A percentile compares a stretch with the other conserved stretches of the same genome.
phyloP scores from a whole-genome alignment of 2,888 invertebrate genomes.

The Barypeithes pellucidus region DNA sequence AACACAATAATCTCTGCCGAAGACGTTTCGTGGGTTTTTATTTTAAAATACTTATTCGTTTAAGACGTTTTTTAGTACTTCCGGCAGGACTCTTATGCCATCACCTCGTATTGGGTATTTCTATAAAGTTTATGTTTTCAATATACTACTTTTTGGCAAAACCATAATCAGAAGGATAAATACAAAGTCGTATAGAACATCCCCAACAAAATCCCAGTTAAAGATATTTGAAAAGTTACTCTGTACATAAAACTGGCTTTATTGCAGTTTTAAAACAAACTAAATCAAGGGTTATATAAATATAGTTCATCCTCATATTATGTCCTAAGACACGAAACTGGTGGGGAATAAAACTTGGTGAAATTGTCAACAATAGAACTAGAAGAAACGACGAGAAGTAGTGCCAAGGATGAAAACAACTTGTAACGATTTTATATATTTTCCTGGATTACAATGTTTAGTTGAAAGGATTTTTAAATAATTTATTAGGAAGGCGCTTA shows the following conservation, averaged over 20 bases:
- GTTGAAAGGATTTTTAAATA: neutral
- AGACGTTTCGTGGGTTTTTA: constrained; percentile 30
- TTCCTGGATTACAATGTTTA: constrained; percentile 3
- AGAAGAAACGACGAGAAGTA: constrained; percentile 1
- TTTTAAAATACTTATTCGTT: constrained; percentile 10
- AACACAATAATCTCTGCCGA: constrained; percentile 29
- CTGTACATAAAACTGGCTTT: constrained; percentile 16
- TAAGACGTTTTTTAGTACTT: no score
- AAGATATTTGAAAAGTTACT: constrained; percentile 24
- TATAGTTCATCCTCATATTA: constrained; percentile 16
- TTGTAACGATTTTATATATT: neutral
- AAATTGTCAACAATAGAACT: constrained; percentile 11
- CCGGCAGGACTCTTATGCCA: no score
- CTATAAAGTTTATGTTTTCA: neutral
- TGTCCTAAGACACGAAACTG: constrained; percentile 12
- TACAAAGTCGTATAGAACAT: neutral
- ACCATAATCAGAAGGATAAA: neutral
- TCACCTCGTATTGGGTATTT: no score
- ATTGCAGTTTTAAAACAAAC: constrained; percentile 24
- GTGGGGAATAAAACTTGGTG: constrained; percentile 4
- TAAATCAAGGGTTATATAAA: constrained; percentile 18
- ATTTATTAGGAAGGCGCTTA: no score
- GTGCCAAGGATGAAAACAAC: constrained; percentile 8
- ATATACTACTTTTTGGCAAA: neutral
- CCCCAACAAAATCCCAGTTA: neutral